Percentiles rank a stretch among this genome's conserved stretches.
Evolutionary conservation across 30 jellyfish, hydroid and myxozoan species (phyloP).

Genomic region (Cassiopea andromeda): DNA sequence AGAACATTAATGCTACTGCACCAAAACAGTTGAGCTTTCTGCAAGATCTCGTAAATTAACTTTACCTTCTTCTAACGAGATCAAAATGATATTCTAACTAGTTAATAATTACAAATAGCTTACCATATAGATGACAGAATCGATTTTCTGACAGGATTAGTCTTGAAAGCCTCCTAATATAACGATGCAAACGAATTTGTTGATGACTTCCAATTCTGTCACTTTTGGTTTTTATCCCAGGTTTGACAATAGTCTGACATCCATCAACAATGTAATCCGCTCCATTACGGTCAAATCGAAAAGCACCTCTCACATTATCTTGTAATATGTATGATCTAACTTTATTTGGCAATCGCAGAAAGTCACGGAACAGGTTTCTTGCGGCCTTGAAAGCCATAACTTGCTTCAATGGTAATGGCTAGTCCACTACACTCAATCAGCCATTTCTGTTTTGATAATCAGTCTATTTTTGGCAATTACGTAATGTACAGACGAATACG

Average conservation of each 20-base stretch:
- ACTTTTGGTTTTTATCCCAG: neutral
- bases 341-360: conserved; percentile 25
- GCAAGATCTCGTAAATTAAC: no score
- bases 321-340: conserved; percentile 1
- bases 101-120: neutral
- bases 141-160: neutral
- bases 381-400: conserved; percentile 57
- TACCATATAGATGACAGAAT: neutral
- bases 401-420: neutral
- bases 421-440: neutral
- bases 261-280: conserved; percentile 6
- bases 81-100: no score
- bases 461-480: neutral
- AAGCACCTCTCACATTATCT: conserved; percentile 12
- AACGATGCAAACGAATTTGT: neutral
- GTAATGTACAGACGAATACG: neutral
- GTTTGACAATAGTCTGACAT: neutral
- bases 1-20: neutral
- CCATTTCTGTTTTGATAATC: conserved; percentile 9
- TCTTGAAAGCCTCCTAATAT: conserved; percentile 15
- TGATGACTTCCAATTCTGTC: neutral
- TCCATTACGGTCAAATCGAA: conserved; percentile 1
- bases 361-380: conserved; percentile 45
- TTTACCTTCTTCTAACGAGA: no score
- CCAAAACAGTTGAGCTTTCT: no score